A percentile compares a stretch with the other conserved stretches of the same genome.
Evolutionary conservation across 2,888 invertebrate genomes (phyloP).

Genomic region (Merodon equestris): DNA sequence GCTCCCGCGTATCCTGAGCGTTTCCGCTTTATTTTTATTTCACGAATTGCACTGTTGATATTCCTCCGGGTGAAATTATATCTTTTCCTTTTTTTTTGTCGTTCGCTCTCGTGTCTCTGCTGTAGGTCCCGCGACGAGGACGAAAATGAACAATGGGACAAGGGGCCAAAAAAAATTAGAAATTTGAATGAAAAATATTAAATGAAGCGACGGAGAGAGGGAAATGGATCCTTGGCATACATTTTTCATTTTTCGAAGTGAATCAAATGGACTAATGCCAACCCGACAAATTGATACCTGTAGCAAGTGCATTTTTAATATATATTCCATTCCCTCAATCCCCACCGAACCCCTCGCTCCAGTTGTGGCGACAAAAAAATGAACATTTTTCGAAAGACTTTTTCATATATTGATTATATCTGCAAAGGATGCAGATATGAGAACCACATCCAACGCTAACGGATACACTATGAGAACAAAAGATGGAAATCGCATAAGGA

Average conservation of each 20-base stretch:
- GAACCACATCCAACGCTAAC: too few relatives aligned
- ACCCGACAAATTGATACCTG: slow-evolving; percentile 54
- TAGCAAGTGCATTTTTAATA: slow-evolving; percentile 27
- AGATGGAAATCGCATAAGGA: too few relatives aligned
- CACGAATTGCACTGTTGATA: slow-evolving; percentile 59
- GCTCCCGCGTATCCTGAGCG: too few relatives aligned
- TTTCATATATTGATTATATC: too few relatives aligned
- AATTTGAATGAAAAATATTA: slow-evolving; percentile 53
- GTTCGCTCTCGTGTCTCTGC: slow-evolving; percentile 30
- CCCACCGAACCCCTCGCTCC: too few relatives aligned
- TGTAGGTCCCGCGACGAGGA: slow-evolving; percentile 19
- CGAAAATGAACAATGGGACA: slow-evolving; percentile 20
- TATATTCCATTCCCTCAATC: too few relatives aligned
- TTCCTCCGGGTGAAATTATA: slow-evolving; percentile 49
- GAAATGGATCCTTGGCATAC: slow-evolving; percentile 51
- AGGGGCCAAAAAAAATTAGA: slow-evolving; percentile 28
- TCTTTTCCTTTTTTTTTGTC: neutral
- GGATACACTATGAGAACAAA: too few relatives aligned
- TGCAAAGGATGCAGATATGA: too few relatives aligned
- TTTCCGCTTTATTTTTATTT: slow-evolving; percentile 28
- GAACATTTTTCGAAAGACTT: too few relatives aligned
- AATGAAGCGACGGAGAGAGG: neutral
- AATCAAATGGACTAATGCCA: slow-evolving; percentile 57
- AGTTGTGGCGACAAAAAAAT: too few relatives aligned
- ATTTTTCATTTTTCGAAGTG: slow-evolving; percentile 45